Conservation (phyloP, 2,888 invertebrate genomes). For the Candidula unifasciata region DNA sequence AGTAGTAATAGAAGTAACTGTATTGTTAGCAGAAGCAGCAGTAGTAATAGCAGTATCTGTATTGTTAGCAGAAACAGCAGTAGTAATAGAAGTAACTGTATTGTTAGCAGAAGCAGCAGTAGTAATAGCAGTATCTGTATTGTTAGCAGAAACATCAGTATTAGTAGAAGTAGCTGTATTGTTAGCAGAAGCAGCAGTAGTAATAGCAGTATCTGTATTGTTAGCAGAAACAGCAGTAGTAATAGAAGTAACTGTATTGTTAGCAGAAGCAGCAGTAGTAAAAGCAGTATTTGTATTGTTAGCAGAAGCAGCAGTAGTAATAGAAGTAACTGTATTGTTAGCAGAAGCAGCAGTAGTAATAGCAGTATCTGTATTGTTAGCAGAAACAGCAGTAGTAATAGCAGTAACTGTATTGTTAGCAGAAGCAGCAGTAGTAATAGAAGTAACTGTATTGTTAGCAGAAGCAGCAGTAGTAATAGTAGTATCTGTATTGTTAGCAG, state of each 20-base stretch:
- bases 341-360: no score
- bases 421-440: conserved; percentile 5
- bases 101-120: not conserved
- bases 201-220: not conserved
- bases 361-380: no score
- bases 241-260: no score
- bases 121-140: not conserved
- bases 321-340: no score
- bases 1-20: not conserved
- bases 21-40: not conserved
- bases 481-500: not conserved
- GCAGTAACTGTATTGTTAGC: not conserved
- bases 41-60: no score
- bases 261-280: no score
- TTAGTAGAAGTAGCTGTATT: not conserved
- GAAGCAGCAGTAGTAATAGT: no score
- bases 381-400: no score
- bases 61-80: not conserved
- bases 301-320: no score
- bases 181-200: not conserved
- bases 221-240: no score
- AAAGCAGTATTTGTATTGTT: no score
- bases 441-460: not conserved
- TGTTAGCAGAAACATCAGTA: no score
- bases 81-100: not conserved